Conservation (phyloP, 2,888 invertebrate species). For the Vannuccia rotundouncinata region DNA sequence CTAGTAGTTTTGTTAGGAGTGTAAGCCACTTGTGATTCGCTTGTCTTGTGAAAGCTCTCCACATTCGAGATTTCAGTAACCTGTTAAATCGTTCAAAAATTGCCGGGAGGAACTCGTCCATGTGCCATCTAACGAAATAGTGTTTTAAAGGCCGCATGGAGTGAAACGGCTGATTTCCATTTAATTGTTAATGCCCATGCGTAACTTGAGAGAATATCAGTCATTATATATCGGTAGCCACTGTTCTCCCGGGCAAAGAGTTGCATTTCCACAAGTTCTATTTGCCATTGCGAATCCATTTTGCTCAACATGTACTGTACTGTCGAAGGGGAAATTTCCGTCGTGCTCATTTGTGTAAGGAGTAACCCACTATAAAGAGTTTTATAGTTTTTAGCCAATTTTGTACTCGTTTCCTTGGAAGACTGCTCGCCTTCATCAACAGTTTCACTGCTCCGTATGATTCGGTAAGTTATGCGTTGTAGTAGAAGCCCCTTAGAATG, state of each 20-base stretch:
- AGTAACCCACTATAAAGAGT: neutral
- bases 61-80: neutral
- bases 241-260: neutral
- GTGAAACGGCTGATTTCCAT: neutral
- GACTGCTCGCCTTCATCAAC: neutral
- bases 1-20: neutral
- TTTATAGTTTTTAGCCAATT: neutral
- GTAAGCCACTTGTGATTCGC: neutral
- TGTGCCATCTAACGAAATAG: neutral
- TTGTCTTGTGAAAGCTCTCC: neutral
- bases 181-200: neutral
- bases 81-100: neutral
- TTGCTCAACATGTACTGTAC: neutral
- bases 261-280: neutral
- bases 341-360: neutral
- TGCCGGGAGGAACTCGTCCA: neutral
- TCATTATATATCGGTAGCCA: neutral
- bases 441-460: neutral
- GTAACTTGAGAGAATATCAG: neutral
- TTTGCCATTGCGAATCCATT: neutral
- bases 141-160: neutral
- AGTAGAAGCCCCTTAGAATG: constrained; percentile 11
- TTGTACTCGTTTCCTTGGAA: neutral
- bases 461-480: neutral
- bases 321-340: neutral